These are phyloP conservation scores for Heliconius ismenius DNA, from an alignment of 2,888 invertebrate genomes.

Conservation along the genomic window DNA sequence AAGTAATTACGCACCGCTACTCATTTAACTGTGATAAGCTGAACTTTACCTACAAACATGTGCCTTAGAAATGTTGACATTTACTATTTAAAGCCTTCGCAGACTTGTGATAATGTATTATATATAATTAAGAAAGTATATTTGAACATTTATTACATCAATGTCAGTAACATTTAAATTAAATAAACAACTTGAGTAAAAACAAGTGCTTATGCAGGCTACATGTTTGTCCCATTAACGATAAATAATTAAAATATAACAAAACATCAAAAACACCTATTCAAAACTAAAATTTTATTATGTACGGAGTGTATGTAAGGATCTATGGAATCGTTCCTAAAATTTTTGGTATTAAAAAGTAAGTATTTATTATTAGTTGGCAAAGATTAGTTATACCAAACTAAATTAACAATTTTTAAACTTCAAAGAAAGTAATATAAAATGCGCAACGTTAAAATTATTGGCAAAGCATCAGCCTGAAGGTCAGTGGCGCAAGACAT, in stretches of 20 bases:
- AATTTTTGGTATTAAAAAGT: too few relatives aligned
- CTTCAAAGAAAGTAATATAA: slow-evolving; percentile 17
- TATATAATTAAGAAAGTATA: slow-evolving; percentile 18
- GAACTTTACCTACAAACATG: slow-evolving; percentile 16
- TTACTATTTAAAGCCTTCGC: neutral
- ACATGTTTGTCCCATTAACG: neutral
- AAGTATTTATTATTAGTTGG: neutral
- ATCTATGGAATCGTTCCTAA: neutral
- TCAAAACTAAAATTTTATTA: neutral
- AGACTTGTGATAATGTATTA: neutral
- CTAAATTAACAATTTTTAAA: slow-evolving; percentile 21
- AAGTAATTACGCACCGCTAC: slow-evolving; percentile 18
- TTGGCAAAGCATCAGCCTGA: slow-evolving; percentile 32
- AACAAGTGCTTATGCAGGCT: neutral
- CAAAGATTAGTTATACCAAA: neutral
- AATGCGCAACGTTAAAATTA: slow-evolving; percentile 19
- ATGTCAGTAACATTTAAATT: neutral
- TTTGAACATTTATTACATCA: neutral
- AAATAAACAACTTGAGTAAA: slow-evolving; percentile 5
- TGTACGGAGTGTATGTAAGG: too few relatives aligned
- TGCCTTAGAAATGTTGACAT: slow-evolving; percentile 13
- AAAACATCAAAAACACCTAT: neutral
- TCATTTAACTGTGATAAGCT: slow-evolving; percentile 17
- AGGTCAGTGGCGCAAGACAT: slow-evolving; percentile 36
- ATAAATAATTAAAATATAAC: too few relatives aligned